Base-by-base conservation (phyloP, 2,888 invertebrate species). In the Vanessa cardui region DNA sequence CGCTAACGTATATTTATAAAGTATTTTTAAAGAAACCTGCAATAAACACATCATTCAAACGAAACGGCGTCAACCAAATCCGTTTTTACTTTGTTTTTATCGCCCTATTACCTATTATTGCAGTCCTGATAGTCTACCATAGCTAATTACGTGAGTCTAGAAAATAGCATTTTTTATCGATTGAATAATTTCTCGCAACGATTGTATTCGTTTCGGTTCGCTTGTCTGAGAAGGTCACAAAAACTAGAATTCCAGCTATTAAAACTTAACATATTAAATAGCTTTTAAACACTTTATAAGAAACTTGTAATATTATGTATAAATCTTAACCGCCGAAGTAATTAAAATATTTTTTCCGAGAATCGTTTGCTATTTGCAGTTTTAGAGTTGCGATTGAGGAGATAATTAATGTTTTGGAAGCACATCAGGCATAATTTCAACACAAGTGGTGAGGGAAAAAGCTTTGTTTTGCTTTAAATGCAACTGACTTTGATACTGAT, bases 191-290 rank as follows among this genome's bases (percentile, higher is more conserved):
- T 74, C 71, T 69, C 66, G 68, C 68, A 66, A 62, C 64, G 58
- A 74, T 74, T 72, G 73, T 73, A 71, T 72, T 71, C 71, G 75
- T 72, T 69, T 66, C 74, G 73, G 72, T 74, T 72, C 73, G 74
- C 65, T 71, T 72, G 74, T 64, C 67, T 74, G 72, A 70, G 74
- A 75, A 74, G 71, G 67, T 71, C 66, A 59, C 68, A 75, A 75
- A 75, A 75, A 74, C 69, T 52, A 58, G 63, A 64, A 72, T 73
- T 73, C 74, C 72, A 72, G 54, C 67, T 64, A 69, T 68, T 66
- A 69, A 70, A 66, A 67, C 59, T 61, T 64, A 67, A 70, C 69
- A 64, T 68, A 62, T 56, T 56, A 56, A 63, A 63, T 50, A 62
- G 58, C 59, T 62, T 66, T 60, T 66, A 63, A 54, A 16, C 6